These are phyloP conservation scores for Diprion similis DNA, from an alignment of 1,140 invertebrate species.

Conservation along the genomic window DNA sequence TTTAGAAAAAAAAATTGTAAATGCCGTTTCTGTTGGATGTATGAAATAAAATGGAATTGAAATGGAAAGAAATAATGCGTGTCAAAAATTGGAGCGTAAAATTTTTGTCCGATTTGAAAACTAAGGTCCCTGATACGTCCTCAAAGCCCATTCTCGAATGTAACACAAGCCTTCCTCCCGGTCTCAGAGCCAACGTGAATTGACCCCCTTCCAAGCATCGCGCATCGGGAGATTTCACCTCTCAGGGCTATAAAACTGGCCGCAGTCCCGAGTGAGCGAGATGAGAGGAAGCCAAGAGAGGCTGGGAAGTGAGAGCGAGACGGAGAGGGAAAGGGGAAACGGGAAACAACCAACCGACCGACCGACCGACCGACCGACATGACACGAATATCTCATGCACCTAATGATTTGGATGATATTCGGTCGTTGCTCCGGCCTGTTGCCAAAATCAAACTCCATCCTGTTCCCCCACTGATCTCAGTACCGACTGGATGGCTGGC, in stretches of 20 bases:
- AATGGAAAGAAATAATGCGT: no score
- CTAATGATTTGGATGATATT: slow-evolving; percentile 10
- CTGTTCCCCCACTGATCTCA: background rate
- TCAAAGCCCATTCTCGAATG: no score
- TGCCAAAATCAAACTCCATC: slow-evolving; percentile 9
- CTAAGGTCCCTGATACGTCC: no score
- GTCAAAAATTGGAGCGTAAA: background rate
- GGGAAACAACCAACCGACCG: background rate
- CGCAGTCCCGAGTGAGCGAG: background rate
- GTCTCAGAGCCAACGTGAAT: background rate
- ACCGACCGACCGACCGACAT: background rate
- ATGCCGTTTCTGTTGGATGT: no score
- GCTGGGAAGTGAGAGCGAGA: background rate
- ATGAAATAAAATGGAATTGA: no score
- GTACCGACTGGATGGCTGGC: no score
- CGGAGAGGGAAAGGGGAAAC: background rate
- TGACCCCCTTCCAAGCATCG: slow-evolving; percentile 11
- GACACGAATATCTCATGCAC: background rate
- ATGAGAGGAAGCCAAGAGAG: background rate
- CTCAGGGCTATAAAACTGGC: slow-evolving; percentile 8
- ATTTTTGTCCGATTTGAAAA: background rate
- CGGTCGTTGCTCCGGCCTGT: background rate
- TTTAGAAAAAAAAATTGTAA: no score
- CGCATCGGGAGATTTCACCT: slow-evolving; percentile 11
- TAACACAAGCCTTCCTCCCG: background rate